Conservation (phyloP, 2,888 invertebrate genomes). For the Drosophila percnosoma region DNA sequence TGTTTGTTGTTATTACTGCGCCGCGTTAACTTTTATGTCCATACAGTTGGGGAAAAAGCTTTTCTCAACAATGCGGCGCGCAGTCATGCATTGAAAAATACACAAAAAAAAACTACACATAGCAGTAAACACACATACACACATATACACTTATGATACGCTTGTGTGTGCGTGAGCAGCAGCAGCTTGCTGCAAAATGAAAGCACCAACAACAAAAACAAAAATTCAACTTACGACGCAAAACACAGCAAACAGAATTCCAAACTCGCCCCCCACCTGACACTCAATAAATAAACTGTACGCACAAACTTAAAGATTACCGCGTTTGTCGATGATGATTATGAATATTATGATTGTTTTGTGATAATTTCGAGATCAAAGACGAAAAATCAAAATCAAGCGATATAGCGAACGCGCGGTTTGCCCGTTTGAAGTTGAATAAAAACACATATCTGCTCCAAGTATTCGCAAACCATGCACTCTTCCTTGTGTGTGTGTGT, state of each 20-base stretch:
- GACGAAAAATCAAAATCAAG: constrained; percentile 59
- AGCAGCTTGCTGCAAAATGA: constrained; percentile 71
- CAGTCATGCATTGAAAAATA: constrained; percentile 70
- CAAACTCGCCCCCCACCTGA: neutral
- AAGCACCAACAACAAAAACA: constrained; percentile 64
- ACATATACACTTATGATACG: constrained; percentile 1
- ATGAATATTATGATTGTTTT: constrained; percentile 29
- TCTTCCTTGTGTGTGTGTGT: constrained; percentile 49
- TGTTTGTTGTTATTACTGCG: constrained; percentile 64
- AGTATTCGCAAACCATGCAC: constrained; percentile 61
- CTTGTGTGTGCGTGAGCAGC: constrained; percentile 16
- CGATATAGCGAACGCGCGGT: constrained; percentile 69
- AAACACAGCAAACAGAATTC: constrained; percentile 49
- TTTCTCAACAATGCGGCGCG: constrained; percentile 66
- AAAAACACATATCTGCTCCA: constrained; percentile 66
- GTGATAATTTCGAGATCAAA: constrained; percentile 52
- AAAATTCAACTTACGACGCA: constrained; percentile 60
- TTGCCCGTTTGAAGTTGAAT: constrained; percentile 77
- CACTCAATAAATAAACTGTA: neutral
- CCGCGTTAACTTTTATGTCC: constrained; percentile 57
- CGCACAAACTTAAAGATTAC: constrained; percentile 29
- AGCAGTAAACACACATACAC: constrained; percentile 50
- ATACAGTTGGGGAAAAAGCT: constrained; percentile 64
- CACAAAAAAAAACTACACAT: constrained; percentile 38
- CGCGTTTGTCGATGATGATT: constrained; percentile 19